phyloP scores from a whole-genome alignment of 2,113 vertebrate species.

The Eidolon helvum region DNA sequence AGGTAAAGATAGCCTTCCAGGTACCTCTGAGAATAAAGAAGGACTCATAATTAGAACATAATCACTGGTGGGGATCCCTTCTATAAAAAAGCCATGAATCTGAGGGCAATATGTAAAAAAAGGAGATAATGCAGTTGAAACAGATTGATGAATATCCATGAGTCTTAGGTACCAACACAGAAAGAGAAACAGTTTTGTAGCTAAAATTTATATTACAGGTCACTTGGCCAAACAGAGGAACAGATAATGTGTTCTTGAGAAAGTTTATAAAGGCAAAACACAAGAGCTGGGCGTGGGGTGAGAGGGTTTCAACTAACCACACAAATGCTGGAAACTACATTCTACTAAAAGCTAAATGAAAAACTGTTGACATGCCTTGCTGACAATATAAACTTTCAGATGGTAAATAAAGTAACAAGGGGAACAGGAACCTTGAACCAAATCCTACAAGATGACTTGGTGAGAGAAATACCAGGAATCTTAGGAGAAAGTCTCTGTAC shows the following conservation, averaged over 20 bases:
- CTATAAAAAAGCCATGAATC: neutral
- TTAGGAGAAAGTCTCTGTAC: neutral
- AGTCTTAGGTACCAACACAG: neutral
- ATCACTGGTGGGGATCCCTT: neutral
- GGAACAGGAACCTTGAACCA: neutral
- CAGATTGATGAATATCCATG: neutral
- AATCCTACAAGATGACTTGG: neutral
- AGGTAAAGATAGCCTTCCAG: neutral
- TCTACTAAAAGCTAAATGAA: neutral
- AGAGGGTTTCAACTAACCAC: neutral
- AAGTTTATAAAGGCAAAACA: neutral
- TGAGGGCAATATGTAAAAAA: neutral
- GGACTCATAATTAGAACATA: neutral
- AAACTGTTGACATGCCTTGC: neutral
- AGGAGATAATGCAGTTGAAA: neutral
- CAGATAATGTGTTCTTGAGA: neutral
- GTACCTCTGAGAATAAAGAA: constrained; percentile 12
- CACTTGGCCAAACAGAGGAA: neutral
- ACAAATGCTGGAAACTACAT: neutral
- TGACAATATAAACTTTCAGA: neutral
- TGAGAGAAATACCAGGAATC: neutral
- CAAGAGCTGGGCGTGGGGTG: neutral
- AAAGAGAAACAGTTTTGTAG: neutral
- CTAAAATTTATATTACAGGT: constrained; percentile 15
- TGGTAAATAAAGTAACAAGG: neutral